A percentile compares a stretch with the other conserved stretches of the same genome.
These are phyloP conservation scores for Australoheros scitulus DNA, from an alignment of 2,113 vertebrate genomes.

Conservation along the genomic window DNA sequence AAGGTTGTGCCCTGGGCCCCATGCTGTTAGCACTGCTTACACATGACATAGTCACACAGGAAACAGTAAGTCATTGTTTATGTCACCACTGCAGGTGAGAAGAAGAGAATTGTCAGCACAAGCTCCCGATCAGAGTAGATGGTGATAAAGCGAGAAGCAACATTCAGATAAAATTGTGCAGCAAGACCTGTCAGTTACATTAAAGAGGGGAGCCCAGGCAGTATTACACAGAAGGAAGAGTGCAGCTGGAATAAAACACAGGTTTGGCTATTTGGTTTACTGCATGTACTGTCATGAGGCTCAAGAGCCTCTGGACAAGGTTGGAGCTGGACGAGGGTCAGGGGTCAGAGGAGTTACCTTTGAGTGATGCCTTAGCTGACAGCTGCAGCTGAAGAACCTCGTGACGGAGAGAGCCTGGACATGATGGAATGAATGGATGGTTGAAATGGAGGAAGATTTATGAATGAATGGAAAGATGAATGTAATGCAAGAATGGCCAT, in stretches of 20 bases:
- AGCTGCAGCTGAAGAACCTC: slow-evolving; percentile 84
- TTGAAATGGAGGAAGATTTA: not conserved
- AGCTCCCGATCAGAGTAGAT: not conserved
- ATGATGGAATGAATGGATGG: slow-evolving; percentile 17
- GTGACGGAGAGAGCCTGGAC: slow-evolving; percentile 81
- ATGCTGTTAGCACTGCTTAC: not conserved
- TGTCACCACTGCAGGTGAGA: not conserved
- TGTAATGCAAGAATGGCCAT: not conserved
- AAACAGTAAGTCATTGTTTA: not conserved
- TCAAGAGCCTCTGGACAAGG: not conserved
- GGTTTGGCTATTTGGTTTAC: not conserved
- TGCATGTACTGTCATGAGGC: slow-evolving; percentile 6
- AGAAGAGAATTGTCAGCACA: not conserved
- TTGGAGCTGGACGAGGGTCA: not conserved
- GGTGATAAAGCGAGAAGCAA: not conserved
- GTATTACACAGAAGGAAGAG: not conserved
- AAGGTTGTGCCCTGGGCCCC: not conserved
- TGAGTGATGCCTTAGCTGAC: slow-evolving; percentile 74
- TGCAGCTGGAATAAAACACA: not conserved
- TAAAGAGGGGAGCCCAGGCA: not conserved
- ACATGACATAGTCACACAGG: not conserved
- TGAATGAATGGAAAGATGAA: not conserved
- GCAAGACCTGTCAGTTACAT: not conserved
- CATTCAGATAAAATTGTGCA: not conserved
- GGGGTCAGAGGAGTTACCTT: slow-evolving; percentile 73